phyloP scores from a whole-genome alignment of 2,888 invertebrate genomes.

The Dicyrtomina minuta region DNA sequence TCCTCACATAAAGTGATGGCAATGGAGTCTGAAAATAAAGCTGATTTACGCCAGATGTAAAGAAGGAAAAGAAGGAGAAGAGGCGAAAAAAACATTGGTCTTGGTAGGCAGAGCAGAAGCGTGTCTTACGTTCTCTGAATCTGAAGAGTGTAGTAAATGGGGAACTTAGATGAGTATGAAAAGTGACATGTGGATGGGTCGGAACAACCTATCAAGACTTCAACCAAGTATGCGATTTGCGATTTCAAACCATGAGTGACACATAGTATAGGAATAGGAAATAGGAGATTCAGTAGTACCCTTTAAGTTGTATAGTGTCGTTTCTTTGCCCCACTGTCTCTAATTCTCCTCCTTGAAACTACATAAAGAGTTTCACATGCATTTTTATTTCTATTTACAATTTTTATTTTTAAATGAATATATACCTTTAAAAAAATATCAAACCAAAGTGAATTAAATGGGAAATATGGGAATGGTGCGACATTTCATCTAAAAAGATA shows the following conservation, averaged over 20 bases:
- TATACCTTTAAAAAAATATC: no score
- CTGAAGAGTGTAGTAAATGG: conserved; percentile 28
- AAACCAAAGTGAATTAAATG: no score
- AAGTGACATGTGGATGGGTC: conserved; percentile 34
- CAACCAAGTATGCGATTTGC: conserved; percentile 30
- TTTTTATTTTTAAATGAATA: not conserved
- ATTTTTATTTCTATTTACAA: no score
- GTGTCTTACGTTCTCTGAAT: conserved; percentile 25
- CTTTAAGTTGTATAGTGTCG: no score
- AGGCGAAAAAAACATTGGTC: not conserved
- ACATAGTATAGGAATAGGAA: no score
- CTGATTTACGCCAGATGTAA: conserved; percentile 36
- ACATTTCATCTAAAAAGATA: no score
- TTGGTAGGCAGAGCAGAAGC: conserved; percentile 27
- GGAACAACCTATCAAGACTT: conserved; percentile 28
- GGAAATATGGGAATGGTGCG: no score
- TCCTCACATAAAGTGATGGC: no score
- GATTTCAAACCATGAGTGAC: conserved; percentile 39
- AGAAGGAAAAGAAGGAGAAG: conserved; percentile 17
- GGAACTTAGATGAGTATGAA: conserved; percentile 25
- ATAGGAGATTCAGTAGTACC: no score
- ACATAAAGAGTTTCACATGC: conserved; percentile 5
- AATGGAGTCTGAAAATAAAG: conserved; percentile 16
- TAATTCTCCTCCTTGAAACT: conserved; percentile 11
- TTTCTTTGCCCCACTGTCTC: no score